Base-by-base conservation (phyloP, 2,113 vertebrate genomes). In the Geococcyx californianus region DNA sequence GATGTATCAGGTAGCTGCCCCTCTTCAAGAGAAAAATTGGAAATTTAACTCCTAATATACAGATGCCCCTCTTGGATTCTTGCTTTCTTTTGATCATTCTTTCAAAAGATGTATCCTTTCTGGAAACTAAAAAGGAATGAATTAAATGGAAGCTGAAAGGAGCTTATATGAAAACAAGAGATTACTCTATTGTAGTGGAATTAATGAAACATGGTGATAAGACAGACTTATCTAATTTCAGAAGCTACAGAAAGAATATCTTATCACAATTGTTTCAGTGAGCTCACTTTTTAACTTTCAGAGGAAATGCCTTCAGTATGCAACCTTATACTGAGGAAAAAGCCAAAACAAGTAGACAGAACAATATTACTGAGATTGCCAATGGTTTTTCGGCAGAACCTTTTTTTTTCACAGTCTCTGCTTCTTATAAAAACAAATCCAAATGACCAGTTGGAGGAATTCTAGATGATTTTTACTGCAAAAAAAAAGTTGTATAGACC, bases 301-400 rank as follows among this genome's bases (percentile, higher is more conserved):
- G 90, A 96, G 92, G 78, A 97, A 96, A 95, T 95, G 59, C 76
- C 52, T 96, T 85, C 44, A 89, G 75, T 49, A 66, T 76, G 56
- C n/a, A 96, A 91, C 36, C 54, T 68, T 78, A 64, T 56, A 79
- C 33, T 40, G 45, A 96, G 45, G 74, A 56, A 76, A 91, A 88
- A 87, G 52, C 85, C 74, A 87, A 96, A 82, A 34, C 74, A 95
- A 93, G 29, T 70, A 92, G 47, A 88, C 62, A 47, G 31, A 67
- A 64, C 33, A 84, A 9, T 78, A 72, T 87, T 83, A 67, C 21
- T 67, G 49, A 87, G 56, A 54, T 75, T 73, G 52, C 59, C 44
- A 80, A 62, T 36, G n/a, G 88, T 69, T 69, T 63, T 96, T 96
- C 44, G 81, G 47, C 10, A 60, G 5, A 89, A 40, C 15, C 17